Evolutionary conservation across 1,140 invertebrate species (phyloP).

Genomic region (Mya arenaria): DNA sequence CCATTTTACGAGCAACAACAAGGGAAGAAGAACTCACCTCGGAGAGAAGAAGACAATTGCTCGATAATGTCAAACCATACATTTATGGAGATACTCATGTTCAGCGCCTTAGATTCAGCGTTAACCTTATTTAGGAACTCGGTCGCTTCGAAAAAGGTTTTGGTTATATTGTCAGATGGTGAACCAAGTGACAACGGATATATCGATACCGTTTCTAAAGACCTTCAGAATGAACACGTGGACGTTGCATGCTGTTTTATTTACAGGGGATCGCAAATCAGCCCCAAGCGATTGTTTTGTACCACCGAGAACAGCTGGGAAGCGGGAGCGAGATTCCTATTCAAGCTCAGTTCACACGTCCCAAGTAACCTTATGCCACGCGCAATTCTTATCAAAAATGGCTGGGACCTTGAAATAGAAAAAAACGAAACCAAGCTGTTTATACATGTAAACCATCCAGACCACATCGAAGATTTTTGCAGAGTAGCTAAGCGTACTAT

Average conservation of each 20-base stretch:
- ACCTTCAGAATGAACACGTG: not conserved
- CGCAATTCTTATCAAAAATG: slow-evolving; percentile 28
- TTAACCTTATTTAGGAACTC: not conserved
- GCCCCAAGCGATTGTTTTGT: not conserved
- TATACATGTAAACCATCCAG: slow-evolving; percentile 34
- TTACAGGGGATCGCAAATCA: not conserved
- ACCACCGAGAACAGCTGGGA: not conserved
- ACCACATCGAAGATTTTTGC: not conserved
- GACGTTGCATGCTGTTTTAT: slow-evolving; percentile 23
- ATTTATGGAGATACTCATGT: slow-evolving; percentile 32
- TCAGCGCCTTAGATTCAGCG: not conserved
- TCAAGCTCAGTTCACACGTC: slow-evolving; percentile 18
- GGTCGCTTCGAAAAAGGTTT: no score
- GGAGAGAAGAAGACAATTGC: not conserved
- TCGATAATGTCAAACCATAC: slow-evolving; percentile 1
- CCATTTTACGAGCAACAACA: not conserved
- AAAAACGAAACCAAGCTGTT: slow-evolving; percentile 44
- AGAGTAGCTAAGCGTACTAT: slow-evolving; percentile 4
- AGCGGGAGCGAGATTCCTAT: not conserved
- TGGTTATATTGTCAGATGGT: slow-evolving; percentile 36
- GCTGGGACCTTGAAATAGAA: slow-evolving; percentile 14
- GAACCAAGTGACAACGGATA: not conserved
- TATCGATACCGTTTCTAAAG: not conserved
- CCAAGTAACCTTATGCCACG: not conserved
- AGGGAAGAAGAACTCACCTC: not conserved